Evolutionary conservation across 2,113 vertebrate genomes (phyloP), one percentile per base, ranked within the genome.

Genomic region (Andinoacara biseriatus): DNA sequence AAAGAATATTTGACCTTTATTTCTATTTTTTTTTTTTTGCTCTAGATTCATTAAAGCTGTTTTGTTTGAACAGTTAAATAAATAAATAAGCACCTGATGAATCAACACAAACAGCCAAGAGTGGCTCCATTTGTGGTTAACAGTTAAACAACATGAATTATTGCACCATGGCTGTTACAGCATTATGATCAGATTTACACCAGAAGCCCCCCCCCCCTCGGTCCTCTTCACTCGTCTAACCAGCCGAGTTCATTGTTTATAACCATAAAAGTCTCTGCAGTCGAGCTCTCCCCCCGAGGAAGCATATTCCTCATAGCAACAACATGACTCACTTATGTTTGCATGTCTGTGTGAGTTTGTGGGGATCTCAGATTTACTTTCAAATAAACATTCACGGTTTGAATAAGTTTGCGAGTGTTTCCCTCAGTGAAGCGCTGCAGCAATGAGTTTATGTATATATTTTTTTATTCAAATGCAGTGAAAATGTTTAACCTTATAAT

Each of bases 241-340:
- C 40, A 11, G 15, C 76, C 49, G 83, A 31, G 38, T 76, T 90
- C 85, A 77, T 82, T 90, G 88, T 94, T 94, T 90, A 94, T 92
- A 91, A 90, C 94, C 94, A 94, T 95, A 94, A 93, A 95, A 94
- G 94, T 95, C 93, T 83, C 84, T 74, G 87, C 88, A 78, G 76
- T 60, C 46, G 1, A 38, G 89, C 82, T 91, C 85, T 3, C 85
- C 78, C 54, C 62, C 86, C 17, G 49, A 87, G 77, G 33, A 74
- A 18, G 80, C 88, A 89, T 94, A 78, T 86, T 91, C 89, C 83
- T 93, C 92, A 93, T 92, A 90, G 93, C 91, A 90, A 82, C 65
- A 82, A 83, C 86, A 82, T 94, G 93, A 94, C 92, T 94, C 90
- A 86, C 20, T 59, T 29, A 17, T 80, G 83, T 86, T 85, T 85